Base-by-base conservation (phyloP, 2,113 vertebrate genomes). In the Prietella phreatophila region DNA sequence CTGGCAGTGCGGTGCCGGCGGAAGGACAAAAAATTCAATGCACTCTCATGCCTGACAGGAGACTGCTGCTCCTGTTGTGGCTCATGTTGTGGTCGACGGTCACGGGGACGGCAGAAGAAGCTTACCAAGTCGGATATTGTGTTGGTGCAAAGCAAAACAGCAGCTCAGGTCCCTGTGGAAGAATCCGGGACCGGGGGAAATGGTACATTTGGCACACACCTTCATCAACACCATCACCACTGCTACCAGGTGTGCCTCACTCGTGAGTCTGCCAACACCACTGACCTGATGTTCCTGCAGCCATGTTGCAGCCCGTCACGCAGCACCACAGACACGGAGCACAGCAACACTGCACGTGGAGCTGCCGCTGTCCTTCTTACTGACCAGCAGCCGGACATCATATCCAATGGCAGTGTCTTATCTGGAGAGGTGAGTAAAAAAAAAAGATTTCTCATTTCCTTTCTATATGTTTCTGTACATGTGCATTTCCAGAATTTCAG, bases 221-320 rank as follows among this genome's bases (percentile, higher is more conserved):
- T 97, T 92, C 97, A 96, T 92, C 98, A 99, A n/a, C 97, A 97
- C 91, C 98, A 99, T 96, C 99, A 99, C 93, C 99, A 98, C 94
- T 99, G 98, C 94, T 99, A 99, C 95, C 98, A 99, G 95, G 98
- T 99, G 93, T 99, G 98, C 96, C 96, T 99, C 93, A 98, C 98
- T 15, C 98, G 97, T 0, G 98, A 99, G 94, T 99, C 98, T 39
- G 97, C 98, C 94, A 99, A 99, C 95, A 99, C 98, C 95, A 99
- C 97, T 75, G 98, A 99, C 91, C 95, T 99, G 92, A 99, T 99
- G 98, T 99, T 99, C 96, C 97, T 99, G 60, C 98, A 99, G 92
- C 97, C 98, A 73, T 85, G 84, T 82, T 96, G 97, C 92, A 99
- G 97, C 93, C 98, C 98, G 5, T 96, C 97, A 87, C 94, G 97